Conservation (phyloP, 2,888 invertebrate genomes). For the Anarsia innoxiella region DNA sequence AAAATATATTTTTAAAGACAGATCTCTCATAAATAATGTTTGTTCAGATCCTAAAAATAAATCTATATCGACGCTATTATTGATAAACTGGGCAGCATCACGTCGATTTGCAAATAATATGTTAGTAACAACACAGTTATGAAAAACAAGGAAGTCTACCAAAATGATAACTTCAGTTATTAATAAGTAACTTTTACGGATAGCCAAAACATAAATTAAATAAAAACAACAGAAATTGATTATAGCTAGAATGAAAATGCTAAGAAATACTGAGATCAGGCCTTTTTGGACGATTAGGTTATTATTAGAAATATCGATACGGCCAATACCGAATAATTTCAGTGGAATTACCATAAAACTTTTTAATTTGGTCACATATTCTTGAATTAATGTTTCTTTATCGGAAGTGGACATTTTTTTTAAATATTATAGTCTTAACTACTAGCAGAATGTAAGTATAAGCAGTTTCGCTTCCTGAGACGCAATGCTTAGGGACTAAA, state of each 20-base stretch:
- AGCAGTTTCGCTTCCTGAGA: too few species aligned
- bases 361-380: conserved; percentile 28
- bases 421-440: too few species aligned
- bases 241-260: conserved; percentile 23
- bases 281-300: conserved; percentile 29
- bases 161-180: conserved; percentile 34
- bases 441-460: too few species aligned
- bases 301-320: conserved; percentile 37
- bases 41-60: conserved; percentile 37
- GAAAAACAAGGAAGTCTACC: conserved; percentile 27
- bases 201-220: conserved; percentile 28
- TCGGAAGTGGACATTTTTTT: conserved; percentile 11
- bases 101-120: conserved; percentile 32
- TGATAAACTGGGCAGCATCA: conserved; percentile 29
- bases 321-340: conserved; percentile 32
- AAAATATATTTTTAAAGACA: conserved; percentile 22
- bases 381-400: conserved; percentile 24
- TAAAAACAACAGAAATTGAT: conserved; percentile 22
- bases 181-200: conserved; percentile 25
- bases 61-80: conserved; percentile 40
- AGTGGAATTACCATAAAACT: too few species aligned
- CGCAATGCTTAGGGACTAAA: too few species aligned
- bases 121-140: conserved; percentile 31
- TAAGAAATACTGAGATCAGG: conserved; percentile 19
- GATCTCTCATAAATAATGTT: conserved; percentile 44